Conservation (phyloP, 2,797 vertebrate species). For the Poeciliopsis infans region DNA sequence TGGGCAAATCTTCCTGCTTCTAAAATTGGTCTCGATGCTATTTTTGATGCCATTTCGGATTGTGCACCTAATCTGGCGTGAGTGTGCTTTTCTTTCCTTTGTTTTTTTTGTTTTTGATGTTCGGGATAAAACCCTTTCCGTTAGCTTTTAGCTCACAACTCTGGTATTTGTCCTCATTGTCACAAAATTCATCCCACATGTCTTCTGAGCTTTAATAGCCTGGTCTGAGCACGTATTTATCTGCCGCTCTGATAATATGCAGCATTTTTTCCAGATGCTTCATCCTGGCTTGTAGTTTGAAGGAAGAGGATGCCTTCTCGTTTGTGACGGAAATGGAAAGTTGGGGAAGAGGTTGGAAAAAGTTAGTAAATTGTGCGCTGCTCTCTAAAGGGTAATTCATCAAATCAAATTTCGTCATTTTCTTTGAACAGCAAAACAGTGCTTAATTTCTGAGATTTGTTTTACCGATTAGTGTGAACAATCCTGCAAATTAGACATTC, state of each 20-base stretch:
- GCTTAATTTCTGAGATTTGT: background rate
- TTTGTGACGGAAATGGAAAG: conserved; percentile 8
- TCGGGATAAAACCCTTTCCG: background rate
- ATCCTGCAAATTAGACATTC: no score
- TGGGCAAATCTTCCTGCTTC: conserved; percentile 25
- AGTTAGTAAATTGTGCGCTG: background rate
- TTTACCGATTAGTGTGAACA: background rate
- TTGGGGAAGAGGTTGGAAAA: background rate
- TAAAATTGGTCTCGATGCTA: conserved; percentile 43
- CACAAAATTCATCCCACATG: conserved; percentile 45
- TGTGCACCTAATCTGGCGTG: background rate
- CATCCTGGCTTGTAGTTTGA: conserved; percentile 17
- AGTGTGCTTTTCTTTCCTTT: background rate
- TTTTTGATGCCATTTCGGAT: conserved; percentile 18
- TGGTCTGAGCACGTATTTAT: conserved; percentile 30
- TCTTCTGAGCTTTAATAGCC: conserved; percentile 9
- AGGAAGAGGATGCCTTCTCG: conserved; percentile 16
- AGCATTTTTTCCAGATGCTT: conserved; percentile 20
- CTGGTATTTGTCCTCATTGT: conserved; percentile 19
- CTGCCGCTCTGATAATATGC: conserved; percentile 39
- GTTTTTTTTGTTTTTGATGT: background rate
- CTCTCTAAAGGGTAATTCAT: background rate
- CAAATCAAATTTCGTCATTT: background rate
- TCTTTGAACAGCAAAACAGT: background rate
- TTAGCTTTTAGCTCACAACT: conserved; percentile 16